Evolutionary conservation across 2,113 vertebrate genomes (phyloP).

Genomic region (Abramis brama): DNA sequence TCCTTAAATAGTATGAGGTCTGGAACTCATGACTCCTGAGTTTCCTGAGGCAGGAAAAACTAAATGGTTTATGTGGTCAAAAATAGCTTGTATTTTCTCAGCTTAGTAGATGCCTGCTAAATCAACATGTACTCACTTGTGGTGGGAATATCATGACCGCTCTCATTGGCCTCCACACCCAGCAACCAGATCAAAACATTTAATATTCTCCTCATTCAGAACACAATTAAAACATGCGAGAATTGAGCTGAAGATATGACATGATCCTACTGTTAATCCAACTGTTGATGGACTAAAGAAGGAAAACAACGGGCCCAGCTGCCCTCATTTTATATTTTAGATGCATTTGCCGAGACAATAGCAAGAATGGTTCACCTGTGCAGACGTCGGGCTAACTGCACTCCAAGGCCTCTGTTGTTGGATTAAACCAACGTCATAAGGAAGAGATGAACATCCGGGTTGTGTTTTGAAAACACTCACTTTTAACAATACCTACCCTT

Average conservation of each 20-base stretch:
- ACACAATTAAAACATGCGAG: not conserved
- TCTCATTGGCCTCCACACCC: not conserved
- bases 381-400: not conserved
- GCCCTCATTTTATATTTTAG: not conserved
- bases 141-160: conserved; percentile 41
- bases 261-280: not conserved
- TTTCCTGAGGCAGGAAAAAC: conserved; percentile 51
- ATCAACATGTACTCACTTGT: not conserved
- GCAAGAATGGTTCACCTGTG: not conserved
- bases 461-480: conserved; percentile 48
- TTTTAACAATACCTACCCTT: conserved; percentile 50
- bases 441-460: conserved; percentile 41
- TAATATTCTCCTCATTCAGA: not conserved
- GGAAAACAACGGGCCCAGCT: not conserved
- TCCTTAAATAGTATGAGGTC: conserved; percentile 48
- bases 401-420: conserved; percentile 9
- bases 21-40: conserved; percentile 20
- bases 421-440: conserved; percentile 14
- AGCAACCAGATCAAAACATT: conserved; percentile 48
- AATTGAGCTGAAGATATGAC: not conserved
- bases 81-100: conserved; percentile 40
- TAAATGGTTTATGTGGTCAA: conserved; percentile 45
- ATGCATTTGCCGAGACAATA: not conserved
- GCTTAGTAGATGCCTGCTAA: conserved; percentile 25
- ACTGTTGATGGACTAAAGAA: not conserved